These are phyloP conservation scores for Aethes cnicana DNA, from an alignment of 2,888 invertebrate genomes.

Conservation along the genomic window DNA sequence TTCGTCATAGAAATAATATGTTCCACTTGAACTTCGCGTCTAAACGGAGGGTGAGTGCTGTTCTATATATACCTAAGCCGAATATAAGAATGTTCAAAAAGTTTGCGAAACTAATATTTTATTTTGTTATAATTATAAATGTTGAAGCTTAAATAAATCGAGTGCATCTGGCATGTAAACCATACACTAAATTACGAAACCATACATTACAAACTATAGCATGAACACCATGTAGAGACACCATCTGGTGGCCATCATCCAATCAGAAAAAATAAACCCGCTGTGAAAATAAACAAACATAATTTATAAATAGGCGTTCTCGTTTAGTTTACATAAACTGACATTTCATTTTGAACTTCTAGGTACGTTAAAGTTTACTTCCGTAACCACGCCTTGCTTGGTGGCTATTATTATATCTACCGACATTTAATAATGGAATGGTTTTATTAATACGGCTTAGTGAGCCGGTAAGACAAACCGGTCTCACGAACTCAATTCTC, in stretches of 20 bases:
- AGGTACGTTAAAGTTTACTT: constrained; percentile 27
- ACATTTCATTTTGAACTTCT: constrained; percentile 30
- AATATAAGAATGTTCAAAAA: neutral
- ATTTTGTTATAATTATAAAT: no score
- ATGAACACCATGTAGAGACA: constrained; percentile 58
- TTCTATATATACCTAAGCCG: no score
- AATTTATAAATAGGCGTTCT: constrained; percentile 32
- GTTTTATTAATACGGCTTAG: constrained; percentile 17
- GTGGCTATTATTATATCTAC: constrained; percentile 15
- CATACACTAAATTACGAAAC: constrained; percentile 50
- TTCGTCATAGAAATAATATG: no score
- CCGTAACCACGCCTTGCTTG: constrained; percentile 6
- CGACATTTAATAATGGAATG: constrained; percentile 24
- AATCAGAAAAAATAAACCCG: constrained; percentile 75
- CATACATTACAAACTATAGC: constrained; percentile 54
- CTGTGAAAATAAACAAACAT: constrained; percentile 70
- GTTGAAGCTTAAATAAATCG: no score
- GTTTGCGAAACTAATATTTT: neutral
- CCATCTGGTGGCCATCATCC: constrained; percentile 78
- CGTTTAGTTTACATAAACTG: constrained; percentile 29
- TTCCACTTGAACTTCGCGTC: no score
- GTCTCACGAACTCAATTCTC: constrained; percentile 21
- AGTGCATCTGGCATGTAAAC: neutral
- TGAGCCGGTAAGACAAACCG: constrained; percentile 16
- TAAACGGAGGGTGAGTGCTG: no score